phyloP scores from a whole-genome alignment of 2,797 vertebrate genomes.

The Morelia viridis region DNA sequence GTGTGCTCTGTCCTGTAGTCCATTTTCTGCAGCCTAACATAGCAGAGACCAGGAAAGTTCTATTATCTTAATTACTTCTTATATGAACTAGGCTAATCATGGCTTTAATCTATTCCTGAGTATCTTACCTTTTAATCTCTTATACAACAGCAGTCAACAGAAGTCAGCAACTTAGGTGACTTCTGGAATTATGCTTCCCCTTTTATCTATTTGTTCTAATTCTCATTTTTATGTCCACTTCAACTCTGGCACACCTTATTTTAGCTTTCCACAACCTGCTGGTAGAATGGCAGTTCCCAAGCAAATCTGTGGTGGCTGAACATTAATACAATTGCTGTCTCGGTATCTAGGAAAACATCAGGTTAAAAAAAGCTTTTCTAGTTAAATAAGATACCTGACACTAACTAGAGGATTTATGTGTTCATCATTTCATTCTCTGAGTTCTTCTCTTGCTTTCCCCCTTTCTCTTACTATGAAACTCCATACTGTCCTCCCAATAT shows the following conservation, averaged over 20 bases:
- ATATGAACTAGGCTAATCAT: constrained; percentile 4
- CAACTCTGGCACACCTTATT: background rate
- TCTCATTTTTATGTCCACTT: background rate
- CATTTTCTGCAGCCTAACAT: background rate
- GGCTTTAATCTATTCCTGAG: background rate
- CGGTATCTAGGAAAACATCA: background rate
- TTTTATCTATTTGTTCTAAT: constrained; percentile 5
- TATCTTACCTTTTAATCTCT: background rate
- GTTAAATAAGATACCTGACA: background rate
- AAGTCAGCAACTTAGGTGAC: background rate
- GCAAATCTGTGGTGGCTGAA: background rate
- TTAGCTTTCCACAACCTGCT: background rate
- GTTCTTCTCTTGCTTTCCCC: background rate
- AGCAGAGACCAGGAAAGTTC: background rate
- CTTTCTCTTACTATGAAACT: background rate
- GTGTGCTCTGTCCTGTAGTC: too few relatives aligned
- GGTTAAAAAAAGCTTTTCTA: background rate
- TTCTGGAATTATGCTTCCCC: background rate
- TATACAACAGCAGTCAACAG: too few relatives aligned
- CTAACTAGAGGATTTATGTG: background rate
- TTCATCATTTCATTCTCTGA: background rate
- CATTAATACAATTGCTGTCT: background rate
- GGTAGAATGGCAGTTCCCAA: background rate
- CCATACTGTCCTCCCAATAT: background rate
- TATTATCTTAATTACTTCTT: background rate